Base-by-base conservation (phyloP, 2,888 invertebrate genomes). In the Megaustenia siamemsis region DNA sequence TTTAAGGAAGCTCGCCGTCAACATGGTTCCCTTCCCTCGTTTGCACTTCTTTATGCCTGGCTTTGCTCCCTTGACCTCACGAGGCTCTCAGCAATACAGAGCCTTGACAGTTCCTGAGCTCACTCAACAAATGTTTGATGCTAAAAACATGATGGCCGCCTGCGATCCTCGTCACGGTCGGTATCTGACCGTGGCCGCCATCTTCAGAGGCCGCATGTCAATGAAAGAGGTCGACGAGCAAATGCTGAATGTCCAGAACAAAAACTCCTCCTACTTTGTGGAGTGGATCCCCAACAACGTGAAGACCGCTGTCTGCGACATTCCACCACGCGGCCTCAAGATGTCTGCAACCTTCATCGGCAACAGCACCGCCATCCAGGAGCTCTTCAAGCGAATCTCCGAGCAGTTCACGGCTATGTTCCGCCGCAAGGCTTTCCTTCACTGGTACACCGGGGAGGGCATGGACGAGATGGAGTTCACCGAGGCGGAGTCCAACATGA, bases 381-480 rank as follows among this genome's bases (percentile, higher is more conserved):
- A 92, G 86, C 87, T 92, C 69, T 92, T 92, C 89, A 91, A 93
- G 88, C 90, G 87, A 49, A 89, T 93, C 84, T 92, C 92, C 1
- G 93, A 93, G 87, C 93, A 93, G 89, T 93, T 93, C 90, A 85
- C 88, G 2, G 98, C 98, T 83, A 98, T 98, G 98, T 98, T 98
- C 96, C 96, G 98, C 90, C 96, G 98, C 91, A 98, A 98, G 95
- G 98, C 98, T 93, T 98, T 98, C 96, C 96, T 98, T 94, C 98
- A 98, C 95, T 98, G 98, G 98, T 98, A 98, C 95, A 98, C 98
- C 49, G 87, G 86, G n/a, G 98, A 98, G 94, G 98, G 98, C 86
- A 98, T 98, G 98, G 98, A 98, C 94, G 97, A 98, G 95, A 97
- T 97, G 97, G 98, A 98, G 95, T 98, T 98, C 95, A 97, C 97